Evolutionary conservation across 2,113 vertebrate genomes (phyloP), one percentile per base, ranked within the genome.

Genomic region (Tursiops truncatus): DNA sequence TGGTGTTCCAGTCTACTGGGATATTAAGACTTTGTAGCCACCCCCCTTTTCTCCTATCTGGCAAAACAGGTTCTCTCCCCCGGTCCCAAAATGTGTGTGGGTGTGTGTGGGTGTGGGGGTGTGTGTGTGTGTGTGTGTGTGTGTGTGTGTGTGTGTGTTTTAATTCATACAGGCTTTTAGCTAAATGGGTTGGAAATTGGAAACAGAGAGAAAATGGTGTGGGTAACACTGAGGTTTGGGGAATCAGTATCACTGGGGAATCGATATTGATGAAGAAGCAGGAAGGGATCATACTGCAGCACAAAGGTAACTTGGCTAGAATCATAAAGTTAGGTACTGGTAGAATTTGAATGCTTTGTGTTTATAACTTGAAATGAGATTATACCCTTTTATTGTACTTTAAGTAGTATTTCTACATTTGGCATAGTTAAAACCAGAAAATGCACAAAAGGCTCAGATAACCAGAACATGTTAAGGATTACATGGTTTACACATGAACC

Each of bases 351-450:
- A 56, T 92, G 71, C n/a, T 94, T 89, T 92, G 38, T 81, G 36
- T 92, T 96, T 85, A 68, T 77, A 89, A 81, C 56, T 97, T 79
- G 41, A 76, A 91, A 60, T 68, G 36, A 71, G 53, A 93, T 47
- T 71, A 7, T 56, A 41, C 6, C 2, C 25, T 73, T 85, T 86
- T 84, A 31, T 41, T 67, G 44, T 85, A 65, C 21, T 83, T 85
- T 31, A 80, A 70, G n/a, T 77, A 71, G 20, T 77, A 63, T 76
- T 94, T 96, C 25, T 92, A 41, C 17, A 79, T 74, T 65, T 96
- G 84, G 38, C 14, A 68, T 41, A 92, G 58, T 89, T 83, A 73
- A 94, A 88, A 67, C 79, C 56, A 85, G 70, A 68, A 92, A 89
- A 94, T 79, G 82, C 21, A 85, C 56, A 84, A 76, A 94, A 84